phyloP scores from a whole-genome alignment of 2,797 vertebrate species.

The Ispidina lecontei region DNA sequence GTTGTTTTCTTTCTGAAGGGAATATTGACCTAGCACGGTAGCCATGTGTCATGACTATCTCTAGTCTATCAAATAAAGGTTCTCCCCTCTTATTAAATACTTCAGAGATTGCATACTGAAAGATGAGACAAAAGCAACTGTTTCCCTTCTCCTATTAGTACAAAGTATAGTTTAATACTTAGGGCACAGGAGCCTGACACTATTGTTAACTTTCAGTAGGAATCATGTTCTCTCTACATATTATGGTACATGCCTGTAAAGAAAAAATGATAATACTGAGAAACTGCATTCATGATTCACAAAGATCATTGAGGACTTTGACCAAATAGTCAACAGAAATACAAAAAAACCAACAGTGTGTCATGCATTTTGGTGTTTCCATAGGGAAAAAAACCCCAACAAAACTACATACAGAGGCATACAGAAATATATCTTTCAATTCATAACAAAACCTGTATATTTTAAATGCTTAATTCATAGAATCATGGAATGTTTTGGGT shows the following conservation, averaged over 20 bases:
- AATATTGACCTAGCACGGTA: neutral
- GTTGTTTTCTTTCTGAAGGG: neutral
- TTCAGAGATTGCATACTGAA: neutral
- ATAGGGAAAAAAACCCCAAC: too few relatives aligned
- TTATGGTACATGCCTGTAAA: neutral
- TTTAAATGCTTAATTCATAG: neutral
- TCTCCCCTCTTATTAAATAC: neutral
- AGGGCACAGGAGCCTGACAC: neutral
- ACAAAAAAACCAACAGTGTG: fast-evolving
- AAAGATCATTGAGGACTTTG: neutral
- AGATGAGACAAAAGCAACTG: neutral
- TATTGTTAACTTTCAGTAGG: neutral
- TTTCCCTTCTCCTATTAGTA: neutral
- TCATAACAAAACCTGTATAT: neutral
- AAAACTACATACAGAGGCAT: neutral
- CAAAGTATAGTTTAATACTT: neutral
- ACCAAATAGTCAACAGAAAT: neutral
- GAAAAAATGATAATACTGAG: neutral
- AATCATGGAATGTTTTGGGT: neutral
- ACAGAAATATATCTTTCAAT: neutral
- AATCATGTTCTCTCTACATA: neutral
- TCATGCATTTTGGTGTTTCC: neutral
- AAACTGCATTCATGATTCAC: neutral
- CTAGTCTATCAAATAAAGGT: neutral
- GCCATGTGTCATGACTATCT: neutral